Conservation (phyloP, 2,888 invertebrate species). For the Microplitis deprimator region DNA sequence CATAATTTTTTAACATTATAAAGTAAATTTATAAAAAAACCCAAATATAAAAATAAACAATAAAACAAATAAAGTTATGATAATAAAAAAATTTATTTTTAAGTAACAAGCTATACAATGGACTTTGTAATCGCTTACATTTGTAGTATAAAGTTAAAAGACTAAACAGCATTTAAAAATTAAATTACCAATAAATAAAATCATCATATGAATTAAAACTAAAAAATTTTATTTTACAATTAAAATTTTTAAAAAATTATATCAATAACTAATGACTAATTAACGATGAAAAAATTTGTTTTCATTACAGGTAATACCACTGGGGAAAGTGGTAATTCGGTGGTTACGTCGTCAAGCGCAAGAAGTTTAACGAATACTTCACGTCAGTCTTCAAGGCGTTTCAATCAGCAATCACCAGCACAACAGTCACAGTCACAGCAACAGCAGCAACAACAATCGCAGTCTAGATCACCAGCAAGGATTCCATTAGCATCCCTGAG, state of each 20-base stretch:
- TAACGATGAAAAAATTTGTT: not conserved
- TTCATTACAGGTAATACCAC: conserved; percentile 58
- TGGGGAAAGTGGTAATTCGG: conserved; percentile 57
- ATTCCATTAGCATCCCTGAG: conserved; percentile 67
- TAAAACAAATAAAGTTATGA: too few relatives aligned
- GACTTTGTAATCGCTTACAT: too few relatives aligned
- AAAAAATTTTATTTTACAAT: too few relatives aligned
- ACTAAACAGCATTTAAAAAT: too few relatives aligned
- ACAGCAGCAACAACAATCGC: conserved; percentile 35
- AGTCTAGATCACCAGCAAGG: conserved; percentile 55
- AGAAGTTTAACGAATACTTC: conserved; percentile 69
- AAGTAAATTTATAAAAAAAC: too few relatives aligned
- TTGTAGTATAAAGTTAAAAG: too few relatives aligned
- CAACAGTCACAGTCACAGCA: conserved; percentile 30
- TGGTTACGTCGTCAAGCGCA: conserved; percentile 31
- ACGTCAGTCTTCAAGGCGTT: conserved; percentile 66
- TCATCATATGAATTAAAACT: too few relatives aligned
- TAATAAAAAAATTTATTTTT: too few relatives aligned
- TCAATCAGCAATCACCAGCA: conserved; percentile 67
- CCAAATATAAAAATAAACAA: too few relatives aligned
- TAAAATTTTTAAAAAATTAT: not conserved
- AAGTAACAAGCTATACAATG: too few relatives aligned
- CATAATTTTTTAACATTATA: not conserved
- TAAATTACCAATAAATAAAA: too few relatives aligned
- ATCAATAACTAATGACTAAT: not conserved